A percentile compares a stretch with the other conserved stretches of the same genome.
These are phyloP conservation scores for Orientallactaga bullata DNA, from an alignment of 2,113 vertebrate species.

Conservation along the genomic window DNA sequence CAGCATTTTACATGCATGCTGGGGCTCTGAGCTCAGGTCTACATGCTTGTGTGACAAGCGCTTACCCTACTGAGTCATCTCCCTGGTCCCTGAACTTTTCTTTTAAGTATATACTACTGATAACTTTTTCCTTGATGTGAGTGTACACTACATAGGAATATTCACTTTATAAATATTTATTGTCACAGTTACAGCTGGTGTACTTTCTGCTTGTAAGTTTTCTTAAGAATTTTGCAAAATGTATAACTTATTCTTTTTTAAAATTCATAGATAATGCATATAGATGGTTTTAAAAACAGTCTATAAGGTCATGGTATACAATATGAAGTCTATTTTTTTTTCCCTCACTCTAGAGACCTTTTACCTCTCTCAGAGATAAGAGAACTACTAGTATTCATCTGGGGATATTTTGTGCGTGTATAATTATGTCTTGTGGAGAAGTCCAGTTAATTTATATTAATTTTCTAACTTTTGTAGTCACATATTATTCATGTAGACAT, in stretches of 20 bases:
- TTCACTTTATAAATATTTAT: background rate
- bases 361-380: background rate
- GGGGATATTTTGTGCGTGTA: background rate
- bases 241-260: conserved; percentile 4
- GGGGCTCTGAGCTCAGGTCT: too few relatives aligned
- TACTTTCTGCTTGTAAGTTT: background rate
- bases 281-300: background rate
- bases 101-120: background rate
- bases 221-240: background rate
- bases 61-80: background rate
- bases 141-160: background rate
- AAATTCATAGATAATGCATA: background rate
- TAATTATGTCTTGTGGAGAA: background rate
- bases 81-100: background rate
- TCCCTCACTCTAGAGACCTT: background rate
- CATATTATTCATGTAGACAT: background rate
- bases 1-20: too few relatives aligned
- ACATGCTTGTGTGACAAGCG: too few relatives aligned
- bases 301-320: background rate
- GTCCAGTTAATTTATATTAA: background rate
- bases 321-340: background rate
- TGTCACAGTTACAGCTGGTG: background rate
- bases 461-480: conserved; percentile 23
- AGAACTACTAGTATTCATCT: background rate
- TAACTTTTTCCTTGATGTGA: background rate